A percentile compares a stretch with the other conserved stretches of the same genome.
These are phyloP conservation scores for Phymorhynchus buccinoides DNA, from an alignment of 1,140 invertebrate species.

Conservation along the genomic window DNA sequence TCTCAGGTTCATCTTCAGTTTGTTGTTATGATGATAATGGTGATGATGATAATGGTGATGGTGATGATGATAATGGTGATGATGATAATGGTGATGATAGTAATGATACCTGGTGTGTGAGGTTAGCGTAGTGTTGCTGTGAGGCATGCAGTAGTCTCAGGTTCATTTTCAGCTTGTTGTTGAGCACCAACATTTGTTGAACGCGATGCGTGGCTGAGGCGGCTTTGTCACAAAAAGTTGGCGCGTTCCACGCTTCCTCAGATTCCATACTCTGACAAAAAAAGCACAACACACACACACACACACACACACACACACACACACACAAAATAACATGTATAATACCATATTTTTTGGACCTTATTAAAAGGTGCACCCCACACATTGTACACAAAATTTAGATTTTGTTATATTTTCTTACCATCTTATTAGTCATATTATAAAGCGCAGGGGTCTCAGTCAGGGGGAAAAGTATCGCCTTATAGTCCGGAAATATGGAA, in stretches of 20 bases:
- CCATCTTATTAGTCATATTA: too few relatives aligned
- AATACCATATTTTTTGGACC: too few relatives aligned
- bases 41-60: neutral
- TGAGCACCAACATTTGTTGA: conserved; percentile 52
- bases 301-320: too few relatives aligned
- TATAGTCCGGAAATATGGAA: too few relatives aligned
- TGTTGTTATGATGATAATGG: conserved; percentile 42
- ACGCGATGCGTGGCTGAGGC: conserved; percentile 23
- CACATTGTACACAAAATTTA: too few relatives aligned
- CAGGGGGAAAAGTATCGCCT: too few relatives aligned
- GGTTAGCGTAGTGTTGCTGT: conserved; percentile 37
- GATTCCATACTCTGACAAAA: neutral
- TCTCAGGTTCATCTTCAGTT: conserved; percentile 51
- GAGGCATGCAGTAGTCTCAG: conserved; percentile 48
- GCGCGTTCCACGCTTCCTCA: neutral
- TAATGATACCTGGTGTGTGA: conserved; percentile 37
- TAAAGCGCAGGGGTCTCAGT: too few relatives aligned
- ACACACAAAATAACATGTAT: too few relatives aligned
- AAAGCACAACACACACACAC: too few relatives aligned
- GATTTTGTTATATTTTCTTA: too few relatives aligned
- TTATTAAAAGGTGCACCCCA: too few relatives aligned
- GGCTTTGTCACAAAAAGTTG: neutral
- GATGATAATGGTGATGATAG: neutral
- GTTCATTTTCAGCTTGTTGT: conserved; percentile 53
- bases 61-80: neutral